These are phyloP conservation scores for Drosophila bocki DNA, from an alignment of 1,140 invertebrate species.

Conservation along the genomic window DNA sequence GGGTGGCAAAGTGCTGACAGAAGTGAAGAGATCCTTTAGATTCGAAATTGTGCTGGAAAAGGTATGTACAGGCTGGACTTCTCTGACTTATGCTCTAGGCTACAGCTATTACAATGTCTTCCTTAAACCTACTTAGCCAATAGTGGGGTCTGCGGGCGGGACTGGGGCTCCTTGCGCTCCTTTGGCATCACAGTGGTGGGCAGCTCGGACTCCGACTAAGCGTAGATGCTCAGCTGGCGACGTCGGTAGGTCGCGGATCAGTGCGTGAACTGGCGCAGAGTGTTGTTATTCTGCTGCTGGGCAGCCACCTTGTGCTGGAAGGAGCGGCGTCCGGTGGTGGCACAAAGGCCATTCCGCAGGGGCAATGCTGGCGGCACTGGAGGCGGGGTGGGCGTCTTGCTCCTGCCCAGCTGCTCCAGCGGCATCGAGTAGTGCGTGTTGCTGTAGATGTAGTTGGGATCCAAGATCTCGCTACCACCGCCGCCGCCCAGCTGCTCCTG, in stretches of 20 bases:
- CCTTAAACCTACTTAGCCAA: constrained; percentile 19
- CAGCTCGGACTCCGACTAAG: constrained; percentile 46
- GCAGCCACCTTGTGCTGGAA: constrained; percentile 65
- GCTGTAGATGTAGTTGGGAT: constrained; percentile 82
- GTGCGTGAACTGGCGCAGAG: constrained; percentile 71
- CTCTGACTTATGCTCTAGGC: constrained; percentile 23
- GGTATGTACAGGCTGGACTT: constrained; percentile 35
- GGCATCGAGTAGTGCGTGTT: constrained; percentile 83
- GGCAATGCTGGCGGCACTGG: constrained; percentile 82
- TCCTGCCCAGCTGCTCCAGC: constrained; percentile 70
- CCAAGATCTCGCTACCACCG: constrained; percentile 67
- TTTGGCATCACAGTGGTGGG: constrained; percentile 71
- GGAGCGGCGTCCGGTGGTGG: constrained; percentile 74
- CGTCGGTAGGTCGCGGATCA: constrained; percentile 77
- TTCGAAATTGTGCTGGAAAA: constrained; percentile 29
- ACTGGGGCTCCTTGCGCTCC: constrained; percentile 6
- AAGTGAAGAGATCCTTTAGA: constrained; percentile 36
- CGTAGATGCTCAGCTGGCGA: constrained; percentile 73
- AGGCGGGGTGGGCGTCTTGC: constrained; percentile 79
- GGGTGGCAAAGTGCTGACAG: constrained; percentile 37
- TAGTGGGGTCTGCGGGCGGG: constrained; percentile 5
- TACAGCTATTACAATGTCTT: constrained; percentile 47
- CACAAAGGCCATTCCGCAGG: constrained; percentile 72
- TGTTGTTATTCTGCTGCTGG: constrained; percentile 51
- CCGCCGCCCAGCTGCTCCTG: constrained; percentile 40